Base-by-base conservation (phyloP, 2,113 vertebrate genomes). In the Phaethon lepturus region DNA sequence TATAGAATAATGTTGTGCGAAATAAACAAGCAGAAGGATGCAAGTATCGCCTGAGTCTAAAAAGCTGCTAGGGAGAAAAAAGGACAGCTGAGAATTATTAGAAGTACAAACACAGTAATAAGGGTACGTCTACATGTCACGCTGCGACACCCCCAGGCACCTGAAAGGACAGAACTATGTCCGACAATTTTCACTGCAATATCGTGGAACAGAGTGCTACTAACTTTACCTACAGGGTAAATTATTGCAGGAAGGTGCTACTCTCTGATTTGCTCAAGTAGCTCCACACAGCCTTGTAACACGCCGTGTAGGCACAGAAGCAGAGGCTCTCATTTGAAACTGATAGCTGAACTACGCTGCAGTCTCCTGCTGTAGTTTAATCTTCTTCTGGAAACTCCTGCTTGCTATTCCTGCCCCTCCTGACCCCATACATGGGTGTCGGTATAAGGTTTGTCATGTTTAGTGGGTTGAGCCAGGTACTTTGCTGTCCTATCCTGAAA, bases 21-120 rank as follows among this genome's bases (percentile, higher is more conserved):
- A 64, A 86, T 78, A 69, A 56, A 3, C 22, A 76, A 84, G 15
- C 31, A 84, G 76, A 84, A 86, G 7, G 13, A 63, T 66, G 26
- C 44, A 78, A 88, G 69, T 68, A 92, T 64, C 78, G 73, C 76
- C 80, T 45, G 28, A 81, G 49, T 85, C 76, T 91, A 89, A 87
- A 87, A 89, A 87, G 52, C 56, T 84, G 31, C 31, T 67, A 71
- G 77, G 64, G 91, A 81, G 19, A 7, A 69, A 86, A 75, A 93
- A 86, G 9, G 33, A 79, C 49, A 86, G 49, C 58, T 87, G 73
- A 96, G 67, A 94, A 81, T 56, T 96, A 75, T 67, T 87, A 82
- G 47, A 87, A 85, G 40, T 82, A 35, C 72, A 88, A 95, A 63
- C 53, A 77, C 13, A 53, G 67, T 76, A 86, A 77, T 83, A 83